phyloP scores from a whole-genome alignment of 2,888 invertebrate species.

The Lithophane socia region DNA sequence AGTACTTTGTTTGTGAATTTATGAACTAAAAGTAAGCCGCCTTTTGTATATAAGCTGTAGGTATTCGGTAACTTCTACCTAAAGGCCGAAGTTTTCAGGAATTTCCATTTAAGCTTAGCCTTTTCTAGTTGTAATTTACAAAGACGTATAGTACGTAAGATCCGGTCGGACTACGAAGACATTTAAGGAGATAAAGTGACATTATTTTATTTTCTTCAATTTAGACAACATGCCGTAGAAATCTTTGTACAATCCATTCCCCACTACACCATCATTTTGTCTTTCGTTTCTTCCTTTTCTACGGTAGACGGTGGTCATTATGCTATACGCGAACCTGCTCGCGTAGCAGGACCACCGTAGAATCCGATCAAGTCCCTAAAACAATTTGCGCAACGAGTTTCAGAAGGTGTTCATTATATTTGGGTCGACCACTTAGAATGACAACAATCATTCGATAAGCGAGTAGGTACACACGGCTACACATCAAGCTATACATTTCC shows the following conservation, averaged over 20 bases:
- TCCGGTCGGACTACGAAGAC: not conserved
- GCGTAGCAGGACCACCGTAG: too few relatives aligned
- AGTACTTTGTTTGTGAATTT: too few relatives aligned
- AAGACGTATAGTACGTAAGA: not conserved
- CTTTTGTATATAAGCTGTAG: not conserved
- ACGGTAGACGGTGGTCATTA: not conserved
- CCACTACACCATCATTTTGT: not conserved
- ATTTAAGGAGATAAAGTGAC: not conserved
- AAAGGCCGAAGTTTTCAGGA: not conserved
- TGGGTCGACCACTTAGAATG: slow-evolving; percentile 9
- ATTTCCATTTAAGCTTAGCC: not conserved
- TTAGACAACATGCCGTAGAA: not conserved
- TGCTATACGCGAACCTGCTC: not conserved
- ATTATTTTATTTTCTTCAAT: not conserved
- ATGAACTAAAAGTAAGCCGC: not conserved
- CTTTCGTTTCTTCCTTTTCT: not conserved
- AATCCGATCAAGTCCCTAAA: not conserved
- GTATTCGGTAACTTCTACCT: not conserved
- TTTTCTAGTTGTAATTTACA: slow-evolving; percentile 6
- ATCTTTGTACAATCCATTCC: not conserved
- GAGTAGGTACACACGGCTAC: too few relatives aligned
- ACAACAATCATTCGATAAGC: not conserved
- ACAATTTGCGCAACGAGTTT: not conserved
- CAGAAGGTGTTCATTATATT: not conserved
- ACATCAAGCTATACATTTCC: too few relatives aligned